Base-by-base conservation (phyloP, 2,113 vertebrate species). In the Vimba vimba region DNA sequence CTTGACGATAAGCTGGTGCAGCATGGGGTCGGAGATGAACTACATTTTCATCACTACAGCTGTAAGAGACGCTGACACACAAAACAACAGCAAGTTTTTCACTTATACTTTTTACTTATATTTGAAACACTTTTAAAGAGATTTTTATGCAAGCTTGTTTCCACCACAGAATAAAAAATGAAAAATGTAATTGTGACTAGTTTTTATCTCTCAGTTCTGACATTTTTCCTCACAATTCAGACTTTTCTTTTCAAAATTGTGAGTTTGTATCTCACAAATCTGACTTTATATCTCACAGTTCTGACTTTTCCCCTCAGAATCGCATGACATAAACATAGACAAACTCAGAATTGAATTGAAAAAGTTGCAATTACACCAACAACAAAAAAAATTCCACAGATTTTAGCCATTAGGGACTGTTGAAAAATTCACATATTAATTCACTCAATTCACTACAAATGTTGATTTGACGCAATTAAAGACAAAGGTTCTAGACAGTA, bases 1-100 rank as follows among this genome's bases (percentile, higher is more conserved):
- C 93, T 93, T 91, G 92, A 91, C 89, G 91, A 93, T 93, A 89
- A 89, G 89, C 90, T 87, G 90, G 9, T 12, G 68, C 68, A 43
- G 68, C 68, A 71, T 43, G 68, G 68, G 68, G 68, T 71, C 68
- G 36, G 36, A 6, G 68, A 36, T 71, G 91, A 91, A 88, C 90
- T 94, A 90, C 90, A 90, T 92, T 91, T 88, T 92, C 89, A 91
- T 94, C 91, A 36, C 33, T 11, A 39, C 33, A 71, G 33, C 66
- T 69, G 33, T 36, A 10, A 23, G 68, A 71, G 66, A 86, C 89
- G 90, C 66, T 82, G 89, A 71, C 60, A 88, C 84, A 73, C 82
- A 91, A 92, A 93, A 90, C 74, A 47, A 43, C 21, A 10, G 36
- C 21, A 21, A 69, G 15, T 33, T 36, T 71, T 23, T 7, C 19